These are phyloP conservation scores for Spisula subtruncata DNA, from an alignment of 2,888 invertebrate species.

Conservation along the genomic window DNA sequence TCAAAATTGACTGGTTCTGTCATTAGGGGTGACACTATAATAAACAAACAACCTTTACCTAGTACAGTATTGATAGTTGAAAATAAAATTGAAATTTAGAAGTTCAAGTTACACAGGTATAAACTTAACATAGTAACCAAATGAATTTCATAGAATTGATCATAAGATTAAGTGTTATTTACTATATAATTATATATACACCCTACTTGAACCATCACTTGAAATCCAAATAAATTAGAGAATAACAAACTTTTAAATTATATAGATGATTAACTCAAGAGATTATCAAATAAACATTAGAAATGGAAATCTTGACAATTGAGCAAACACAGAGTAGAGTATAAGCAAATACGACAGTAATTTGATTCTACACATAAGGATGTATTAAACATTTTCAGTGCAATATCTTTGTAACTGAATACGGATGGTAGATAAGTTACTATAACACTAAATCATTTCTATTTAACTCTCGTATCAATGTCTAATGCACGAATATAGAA, in stretches of 20 bases:
- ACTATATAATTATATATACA: neutral
- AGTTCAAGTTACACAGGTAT: neutral
- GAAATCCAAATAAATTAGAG: neutral
- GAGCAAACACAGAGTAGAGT: neutral
- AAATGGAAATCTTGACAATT: constrained; percentile 12
- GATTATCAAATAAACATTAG: constrained; percentile 13
- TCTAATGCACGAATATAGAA: neutral
- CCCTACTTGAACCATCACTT: constrained; percentile 1
- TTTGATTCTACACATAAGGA: neutral
- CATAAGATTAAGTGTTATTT: neutral
- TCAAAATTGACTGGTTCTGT: too few relatives aligned
- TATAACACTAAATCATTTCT: neutral
- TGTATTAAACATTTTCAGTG: neutral
- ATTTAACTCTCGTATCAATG: neutral
- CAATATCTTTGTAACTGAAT: neutral
- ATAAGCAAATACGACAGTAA: constrained; percentile 6
- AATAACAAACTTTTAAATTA: neutral
- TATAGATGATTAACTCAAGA: neutral
- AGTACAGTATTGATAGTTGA: neutral
- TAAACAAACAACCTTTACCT: too few relatives aligned
- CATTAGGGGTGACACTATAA: too few relatives aligned
- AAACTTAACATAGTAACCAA: neutral
- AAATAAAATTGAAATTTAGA: neutral
- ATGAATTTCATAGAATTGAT: neutral
- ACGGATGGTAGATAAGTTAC: neutral